phyloP scores from a whole-genome alignment of 1,140 invertebrate genomes.

The Holcopasites calliopsidis region DNA sequence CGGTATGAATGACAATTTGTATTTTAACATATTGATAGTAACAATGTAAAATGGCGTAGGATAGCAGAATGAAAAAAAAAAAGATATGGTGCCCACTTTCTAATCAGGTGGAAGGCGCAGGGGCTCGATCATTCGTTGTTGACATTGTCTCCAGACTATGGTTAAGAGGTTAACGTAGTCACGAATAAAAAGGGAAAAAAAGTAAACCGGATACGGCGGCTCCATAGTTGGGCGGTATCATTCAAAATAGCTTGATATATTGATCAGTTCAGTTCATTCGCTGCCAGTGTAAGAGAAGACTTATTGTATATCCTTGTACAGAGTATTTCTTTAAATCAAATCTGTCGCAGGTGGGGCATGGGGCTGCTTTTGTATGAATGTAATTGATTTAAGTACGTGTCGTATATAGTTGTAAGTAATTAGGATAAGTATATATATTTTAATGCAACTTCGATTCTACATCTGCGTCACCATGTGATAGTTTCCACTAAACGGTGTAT shows the following conservation, averaged over 20 bases:
- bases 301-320: constrained; percentile 69
- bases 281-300: constrained; percentile 63
- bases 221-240: constrained; percentile 39
- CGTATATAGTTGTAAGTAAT: constrained; percentile 64
- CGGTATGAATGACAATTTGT: constrained; percentile 79
- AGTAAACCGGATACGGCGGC: constrained; percentile 28
- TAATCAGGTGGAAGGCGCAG: constrained; percentile 68
- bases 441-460: constrained; percentile 55
- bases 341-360: constrained; percentile 63
- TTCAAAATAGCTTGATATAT: constrained; percentile 48
- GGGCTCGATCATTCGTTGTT: constrained; percentile 67
- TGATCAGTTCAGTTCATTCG: constrained; percentile 71
- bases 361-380: constrained; percentile 65
- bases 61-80: constrained; percentile 67
- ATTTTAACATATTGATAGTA: constrained; percentile 81
- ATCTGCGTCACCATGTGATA: constrained; percentile 57
- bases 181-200: constrained; percentile 41
- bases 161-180: constrained; percentile 50
- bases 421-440: constrained; percentile 61
- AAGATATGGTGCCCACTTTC: constrained; percentile 64
- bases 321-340: constrained; percentile 61
- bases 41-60: constrained; percentile 79
- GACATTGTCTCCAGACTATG: constrained; percentile 67
- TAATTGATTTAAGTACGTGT: constrained; percentile 60
- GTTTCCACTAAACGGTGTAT: constrained; percentile 49